Conservation (phyloP, 2,797 vertebrate genomes). For the Thaleichthys pacificus region DNA sequence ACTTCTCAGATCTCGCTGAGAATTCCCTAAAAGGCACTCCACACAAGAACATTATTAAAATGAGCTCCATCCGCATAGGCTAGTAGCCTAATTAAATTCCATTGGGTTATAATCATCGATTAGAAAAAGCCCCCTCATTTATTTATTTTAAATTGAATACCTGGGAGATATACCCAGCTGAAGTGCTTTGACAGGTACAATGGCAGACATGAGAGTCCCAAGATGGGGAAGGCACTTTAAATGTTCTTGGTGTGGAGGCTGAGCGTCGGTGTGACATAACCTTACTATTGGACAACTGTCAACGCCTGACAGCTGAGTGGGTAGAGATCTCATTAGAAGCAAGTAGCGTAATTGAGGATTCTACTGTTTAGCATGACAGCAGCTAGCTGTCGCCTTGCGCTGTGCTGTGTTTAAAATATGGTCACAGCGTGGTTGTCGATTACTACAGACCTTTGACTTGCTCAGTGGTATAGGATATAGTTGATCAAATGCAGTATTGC, state of each 20-base stretch:
- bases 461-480: not conserved
- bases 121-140: slow-evolving; percentile 37
- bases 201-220: not conserved
- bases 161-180: not conserved
- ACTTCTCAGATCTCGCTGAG: slow-evolving; percentile 44
- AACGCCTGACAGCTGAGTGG: slow-evolving; percentile 37
- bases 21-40: slow-evolving; percentile 38
- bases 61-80: slow-evolving; percentile 35
- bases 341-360: slow-evolving; percentile 38
- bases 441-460: slow-evolving; percentile 12
- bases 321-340: slow-evolving; percentile 52
- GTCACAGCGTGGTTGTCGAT: not conserved
- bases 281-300: slow-evolving; percentile 39
- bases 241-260: slow-evolving; percentile 23
- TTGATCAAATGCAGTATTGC: not conserved
- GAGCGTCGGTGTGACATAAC: slow-evolving; percentile 34
- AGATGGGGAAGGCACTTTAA: slow-evolving; percentile 22
- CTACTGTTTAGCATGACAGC: slow-evolving; percentile 23
- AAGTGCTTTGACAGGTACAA: not conserved
- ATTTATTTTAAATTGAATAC: slow-evolving; percentile 36
- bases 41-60: slow-evolving; percentile 55
- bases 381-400: slow-evolving; percentile 20
- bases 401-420: slow-evolving; percentile 33
- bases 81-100: slow-evolving; percentile 49
- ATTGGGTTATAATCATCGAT: slow-evolving; percentile 50